Conservation (phyloP, 2,888 invertebrate species). For the Morpho achilles region DNA sequence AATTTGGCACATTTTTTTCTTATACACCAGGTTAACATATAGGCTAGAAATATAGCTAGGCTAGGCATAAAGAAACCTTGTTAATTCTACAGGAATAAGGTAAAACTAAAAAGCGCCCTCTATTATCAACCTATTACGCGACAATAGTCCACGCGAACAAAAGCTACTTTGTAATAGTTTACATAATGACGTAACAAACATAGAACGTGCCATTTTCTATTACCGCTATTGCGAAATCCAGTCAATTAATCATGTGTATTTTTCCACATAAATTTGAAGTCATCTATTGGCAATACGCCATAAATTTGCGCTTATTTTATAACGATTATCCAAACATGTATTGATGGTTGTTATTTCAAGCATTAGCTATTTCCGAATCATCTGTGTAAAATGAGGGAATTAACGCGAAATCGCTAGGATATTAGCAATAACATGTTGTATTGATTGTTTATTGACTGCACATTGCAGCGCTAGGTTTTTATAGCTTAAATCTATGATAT, state of each 20-base stretch:
- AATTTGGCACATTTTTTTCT: too few relatives aligned
- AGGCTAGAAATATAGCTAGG: too few relatives aligned
- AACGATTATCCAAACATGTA: conserved; percentile 19
- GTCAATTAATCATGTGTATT: conserved; percentile 12
- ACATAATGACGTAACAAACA: neutral
- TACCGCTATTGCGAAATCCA: neutral
- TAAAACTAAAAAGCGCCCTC: too few relatives aligned
- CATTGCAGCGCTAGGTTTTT: too few relatives aligned
- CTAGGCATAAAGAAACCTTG: too few relatives aligned
- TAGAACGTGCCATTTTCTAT: conserved; percentile 1
- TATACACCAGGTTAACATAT: too few relatives aligned
- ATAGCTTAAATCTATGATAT: too few relatives aligned
- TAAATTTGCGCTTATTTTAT: conserved; percentile 27
- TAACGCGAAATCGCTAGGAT: neutral
- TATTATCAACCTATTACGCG: too few relatives aligned
- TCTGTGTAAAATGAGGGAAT: neutral
- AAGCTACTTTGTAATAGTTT: too few relatives aligned
- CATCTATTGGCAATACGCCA: conserved; percentile 25
- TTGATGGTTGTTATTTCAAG: conserved; percentile 6
- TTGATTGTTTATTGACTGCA: too few relatives aligned
- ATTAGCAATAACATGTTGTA: neutral
- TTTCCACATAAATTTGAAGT: conserved; percentile 13
- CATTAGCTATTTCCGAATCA: conserved; percentile 3
- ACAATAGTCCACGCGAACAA: too few relatives aligned
- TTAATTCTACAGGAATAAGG: too few relatives aligned